Conservation (phyloP, 2,797 vertebrate genomes). For the Phalloptychus januarius region DNA sequence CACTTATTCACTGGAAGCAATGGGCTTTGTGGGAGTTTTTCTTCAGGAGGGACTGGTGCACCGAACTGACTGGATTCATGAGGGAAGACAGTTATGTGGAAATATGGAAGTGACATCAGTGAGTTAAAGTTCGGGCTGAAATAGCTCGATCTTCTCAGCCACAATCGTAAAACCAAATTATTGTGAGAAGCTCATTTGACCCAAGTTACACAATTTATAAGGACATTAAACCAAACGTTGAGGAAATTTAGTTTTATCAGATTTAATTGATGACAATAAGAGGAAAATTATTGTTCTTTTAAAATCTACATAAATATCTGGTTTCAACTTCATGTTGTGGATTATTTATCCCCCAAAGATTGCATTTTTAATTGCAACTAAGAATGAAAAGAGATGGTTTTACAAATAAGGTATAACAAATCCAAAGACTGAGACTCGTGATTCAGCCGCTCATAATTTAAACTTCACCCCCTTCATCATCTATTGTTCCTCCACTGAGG, state of each 20-base stretch:
- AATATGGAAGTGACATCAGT: not conserved
- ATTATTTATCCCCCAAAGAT: not conserved
- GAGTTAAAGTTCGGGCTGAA: not conserved
- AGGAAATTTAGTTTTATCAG: not conserved
- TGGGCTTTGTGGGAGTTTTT: not conserved
- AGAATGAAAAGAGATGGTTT: too few species aligned
- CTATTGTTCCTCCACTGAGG: slow-evolving; percentile 6
- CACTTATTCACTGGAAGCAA: too few species aligned
- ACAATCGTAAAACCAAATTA: not conserved
- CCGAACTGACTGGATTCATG: not conserved
- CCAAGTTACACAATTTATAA: not conserved
- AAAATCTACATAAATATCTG: not conserved
- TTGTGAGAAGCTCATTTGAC: not conserved
- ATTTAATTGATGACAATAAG: not conserved
- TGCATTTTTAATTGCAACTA: not conserved
- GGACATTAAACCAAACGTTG: not conserved
- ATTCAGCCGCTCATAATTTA: not conserved
- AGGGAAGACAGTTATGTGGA: not conserved
- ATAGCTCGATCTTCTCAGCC: not conserved
- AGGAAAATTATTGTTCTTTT: rapidly evolving
- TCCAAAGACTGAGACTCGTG: not conserved
- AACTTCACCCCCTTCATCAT: slow-evolving; percentile 2
- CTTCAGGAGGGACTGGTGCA: too few species aligned
- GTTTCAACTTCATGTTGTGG: not conserved
- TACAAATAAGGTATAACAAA: not conserved